These are phyloP conservation scores for Hypena proboscidalis DNA, from an alignment of 2,888 invertebrate genomes.

Conservation along the genomic window DNA sequence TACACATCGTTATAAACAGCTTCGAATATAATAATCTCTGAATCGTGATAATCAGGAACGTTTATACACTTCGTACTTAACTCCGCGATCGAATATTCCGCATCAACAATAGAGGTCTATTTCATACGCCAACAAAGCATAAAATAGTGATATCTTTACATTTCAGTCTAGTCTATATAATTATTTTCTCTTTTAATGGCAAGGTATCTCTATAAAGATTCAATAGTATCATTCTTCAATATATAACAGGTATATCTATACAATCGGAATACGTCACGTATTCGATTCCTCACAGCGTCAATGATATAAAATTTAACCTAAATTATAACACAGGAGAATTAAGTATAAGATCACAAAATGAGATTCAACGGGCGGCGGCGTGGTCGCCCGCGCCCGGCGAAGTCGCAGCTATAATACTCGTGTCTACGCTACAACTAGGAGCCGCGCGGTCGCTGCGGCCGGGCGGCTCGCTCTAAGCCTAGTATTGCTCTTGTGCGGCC, in stretches of 20 bases:
- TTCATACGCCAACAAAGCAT: slow-evolving; percentile 83
- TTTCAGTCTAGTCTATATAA: slow-evolving; percentile 85
- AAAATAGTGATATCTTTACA: slow-evolving; percentile 85
- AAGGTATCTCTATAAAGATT: slow-evolving; percentile 85
- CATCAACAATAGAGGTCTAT: slow-evolving; percentile 79
- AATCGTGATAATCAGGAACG: slow-evolving; percentile 73
- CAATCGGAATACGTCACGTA: slow-evolving; percentile 79
- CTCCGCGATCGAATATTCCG: slow-evolving; percentile 66
- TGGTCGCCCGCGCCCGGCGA: slow-evolving; percentile 77
- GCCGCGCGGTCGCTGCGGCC: slow-evolving; percentile 47
- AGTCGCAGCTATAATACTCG: slow-evolving; percentile 82
- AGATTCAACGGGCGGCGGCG: slow-evolving; percentile 82
- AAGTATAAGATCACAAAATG: slow-evolving; percentile 86
- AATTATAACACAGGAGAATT: slow-evolving; percentile 86
- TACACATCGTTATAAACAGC: slow-evolving; percentile 67
- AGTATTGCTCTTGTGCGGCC: slow-evolving; percentile 76
- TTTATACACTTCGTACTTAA: slow-evolving; percentile 64
- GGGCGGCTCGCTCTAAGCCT: slow-evolving; percentile 80
- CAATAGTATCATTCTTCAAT: slow-evolving; percentile 81
- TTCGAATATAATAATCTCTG: slow-evolving; percentile 68
- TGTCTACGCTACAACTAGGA: slow-evolving; percentile 82
- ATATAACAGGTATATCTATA: slow-evolving; percentile 84
- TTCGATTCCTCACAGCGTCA: slow-evolving; percentile 83
- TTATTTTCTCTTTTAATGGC: slow-evolving; percentile 81
- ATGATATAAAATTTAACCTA: slow-evolving; percentile 86